Evolutionary conservation across 2,797 vertebrate genomes (phyloP), one percentile per base, ranked within the genome.

Genomic region (Hippoglossus hippoglossus): DNA sequence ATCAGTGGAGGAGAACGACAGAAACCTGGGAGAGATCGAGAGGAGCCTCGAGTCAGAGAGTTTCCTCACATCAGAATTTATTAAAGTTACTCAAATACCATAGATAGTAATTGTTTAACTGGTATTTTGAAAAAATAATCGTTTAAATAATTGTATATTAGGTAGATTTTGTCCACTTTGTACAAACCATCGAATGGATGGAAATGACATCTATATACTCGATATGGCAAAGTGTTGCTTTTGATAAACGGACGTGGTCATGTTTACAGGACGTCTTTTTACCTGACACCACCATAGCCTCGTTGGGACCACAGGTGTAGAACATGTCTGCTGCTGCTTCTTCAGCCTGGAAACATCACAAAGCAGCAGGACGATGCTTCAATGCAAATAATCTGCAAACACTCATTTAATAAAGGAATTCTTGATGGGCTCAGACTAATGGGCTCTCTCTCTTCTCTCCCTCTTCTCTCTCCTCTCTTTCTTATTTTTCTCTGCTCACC

Each of bases 271-370:
- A 3, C n/a, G 39, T 22, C 0, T 1, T 58, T 16, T 87, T 92
- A 97, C 96, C 96, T 67, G 96, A 97, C 78, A 97, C 96, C 84
- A 97, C 96, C 96, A 97, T 97, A 28, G 96, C 96, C 86, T 97
- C 96, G 67, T 97, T 97, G 22, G 96, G 96, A 69, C 96, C 96
- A 77, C 96, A 97, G 16, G 96, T 97, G 90, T 95, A 95, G 84
- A 97, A 97, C 94, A 97, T 95, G 73, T 67, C 71, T 55, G 57
- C 28, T 67, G 65, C 63, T 63, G 75, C 63, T 87, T 62, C 53
- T 66, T 62, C 59, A 59, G n/a, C 51, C 81, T 79, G 46, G 46
- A 86, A 80, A 41, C 16, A 26, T 54, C 44, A 55, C 6, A 11
- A 55, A 56, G 3, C 1, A 0, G 24, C 6, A 24, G 2, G 68